Conservation (phyloP, 2,113 vertebrate species). For the Paralichthys olivaceus region DNA sequence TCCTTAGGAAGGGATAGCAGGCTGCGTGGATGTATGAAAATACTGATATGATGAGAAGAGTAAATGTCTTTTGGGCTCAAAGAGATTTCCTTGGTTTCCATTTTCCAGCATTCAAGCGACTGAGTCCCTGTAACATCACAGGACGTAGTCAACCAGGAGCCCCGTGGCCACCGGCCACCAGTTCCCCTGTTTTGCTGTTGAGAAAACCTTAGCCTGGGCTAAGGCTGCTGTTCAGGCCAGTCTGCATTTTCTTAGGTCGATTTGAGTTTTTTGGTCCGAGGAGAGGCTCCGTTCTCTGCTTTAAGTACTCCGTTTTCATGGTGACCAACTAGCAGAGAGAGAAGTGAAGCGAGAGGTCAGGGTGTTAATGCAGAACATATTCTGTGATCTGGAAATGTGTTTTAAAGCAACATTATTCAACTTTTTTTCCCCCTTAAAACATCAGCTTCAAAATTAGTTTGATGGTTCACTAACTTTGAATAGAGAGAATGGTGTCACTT, state of each 20-base stretch:
- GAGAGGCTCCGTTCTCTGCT: conserved; percentile 93
- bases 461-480: no score
- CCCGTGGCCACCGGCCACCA: conserved; percentile 30
- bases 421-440: no score
- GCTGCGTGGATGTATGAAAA: conserved; percentile 64
- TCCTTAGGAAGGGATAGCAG: conserved; percentile 56
- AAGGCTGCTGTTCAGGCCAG: conserved; percentile 48
- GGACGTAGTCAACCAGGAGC: conserved; percentile 48
- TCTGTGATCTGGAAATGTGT: background rate
- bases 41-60: conserved; percentile 72
- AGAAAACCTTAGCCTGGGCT: conserved; percentile 46
- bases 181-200: conserved; percentile 51
- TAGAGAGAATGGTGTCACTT: no score
- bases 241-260: conserved; percentile 83
- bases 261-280: conserved; percentile 95
- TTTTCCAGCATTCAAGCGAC: conserved; percentile 72
- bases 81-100: conserved; percentile 64
- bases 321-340: conserved; percentile 80
- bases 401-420: no score
- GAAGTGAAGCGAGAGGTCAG: conserved; percentile 26
- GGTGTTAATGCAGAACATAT: background rate
- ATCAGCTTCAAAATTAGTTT: no score
- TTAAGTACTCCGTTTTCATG: conserved; percentile 95
- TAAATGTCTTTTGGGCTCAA: conserved; percentile 69
- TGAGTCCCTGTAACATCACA: conserved; percentile 53